A percentile compares a stretch with the other conserved stretches of the same genome.
Evolutionary conservation across 2,797 vertebrate genomes (phyloP).

Genomic region (Pygocentrus nattereri): DNA sequence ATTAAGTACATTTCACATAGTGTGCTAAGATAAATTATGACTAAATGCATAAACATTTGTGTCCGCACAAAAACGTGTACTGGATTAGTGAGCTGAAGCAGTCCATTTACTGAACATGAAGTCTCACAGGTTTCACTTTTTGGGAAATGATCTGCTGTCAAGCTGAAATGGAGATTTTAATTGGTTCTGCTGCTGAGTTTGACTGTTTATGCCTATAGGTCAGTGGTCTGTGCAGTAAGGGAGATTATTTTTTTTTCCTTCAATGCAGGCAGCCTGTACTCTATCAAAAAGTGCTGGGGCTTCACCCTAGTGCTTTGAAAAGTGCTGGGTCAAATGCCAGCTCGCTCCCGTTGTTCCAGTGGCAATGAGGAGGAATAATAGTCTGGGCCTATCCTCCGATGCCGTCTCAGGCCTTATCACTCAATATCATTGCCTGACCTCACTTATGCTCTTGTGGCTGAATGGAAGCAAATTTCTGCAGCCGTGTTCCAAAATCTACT

Average conservation of each 20-base stretch:
- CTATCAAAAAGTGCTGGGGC: background rate
- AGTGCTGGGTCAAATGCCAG: background rate
- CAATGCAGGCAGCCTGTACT: no score
- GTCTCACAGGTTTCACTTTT: background rate
- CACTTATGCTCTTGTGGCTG: background rate
- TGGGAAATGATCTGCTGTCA: background rate
- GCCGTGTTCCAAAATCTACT: background rate
- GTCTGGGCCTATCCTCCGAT: no score
- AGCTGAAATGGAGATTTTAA: no score
- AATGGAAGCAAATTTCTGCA: no score
- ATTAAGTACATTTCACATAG: no score
- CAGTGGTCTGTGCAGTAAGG: background rate
- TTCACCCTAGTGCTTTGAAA: background rate
- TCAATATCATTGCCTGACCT: background rate
- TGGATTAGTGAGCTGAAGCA: background rate
- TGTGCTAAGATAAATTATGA: no score
- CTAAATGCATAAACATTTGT: background rate
- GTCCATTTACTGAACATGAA: background rate
- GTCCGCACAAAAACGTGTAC: background rate
- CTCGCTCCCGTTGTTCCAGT: background rate
- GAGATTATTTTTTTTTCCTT: no score
- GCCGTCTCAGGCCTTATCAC: background rate
- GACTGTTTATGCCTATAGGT: background rate
- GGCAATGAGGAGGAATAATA: no score
- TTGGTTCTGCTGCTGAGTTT: background rate